A percentile compares a stretch with the other conserved stretches of the same genome.
These are phyloP conservation scores for Camarhynchus parvulus DNA, from an alignment of 2,113 vertebrate genomes.

Conservation along the genomic window DNA sequence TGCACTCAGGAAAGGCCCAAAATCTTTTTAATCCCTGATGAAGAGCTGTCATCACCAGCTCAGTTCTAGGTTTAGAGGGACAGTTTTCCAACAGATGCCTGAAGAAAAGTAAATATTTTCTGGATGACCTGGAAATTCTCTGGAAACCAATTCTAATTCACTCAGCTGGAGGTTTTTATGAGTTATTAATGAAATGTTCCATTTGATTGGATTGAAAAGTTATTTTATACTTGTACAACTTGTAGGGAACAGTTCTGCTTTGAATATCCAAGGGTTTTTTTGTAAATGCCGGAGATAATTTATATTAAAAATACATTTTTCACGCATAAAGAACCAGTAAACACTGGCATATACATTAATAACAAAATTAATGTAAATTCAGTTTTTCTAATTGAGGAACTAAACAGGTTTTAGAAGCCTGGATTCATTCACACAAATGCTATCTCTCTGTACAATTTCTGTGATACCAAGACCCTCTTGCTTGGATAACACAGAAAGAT, in stretches of 20 bases:
- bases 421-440: not conserved
- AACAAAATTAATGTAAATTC: not conserved
- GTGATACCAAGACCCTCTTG: not conserved
- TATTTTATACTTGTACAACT: not conserved
- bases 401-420: not conserved
- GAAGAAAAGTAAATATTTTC: not conserved
- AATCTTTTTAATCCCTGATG: not conserved
- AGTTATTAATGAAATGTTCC: not conserved
- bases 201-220: not conserved
- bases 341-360: not conserved
- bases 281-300: not conserved
- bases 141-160: not conserved
- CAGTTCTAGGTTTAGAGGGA: not conserved
- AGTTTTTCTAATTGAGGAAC: not conserved
- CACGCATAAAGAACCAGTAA: not conserved
- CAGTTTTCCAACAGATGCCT: not conserved
- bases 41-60: not conserved
- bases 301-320: not conserved
- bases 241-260: not conserved
- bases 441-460: not conserved
- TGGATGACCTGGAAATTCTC: not conserved
- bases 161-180: not conserved
- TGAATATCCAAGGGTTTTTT: not conserved
- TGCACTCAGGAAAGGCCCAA: not conserved
- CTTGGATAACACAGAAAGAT: not conserved